phyloP scores from a whole-genome alignment of 2,888 invertebrate species.

The Germaria angustata region DNA sequence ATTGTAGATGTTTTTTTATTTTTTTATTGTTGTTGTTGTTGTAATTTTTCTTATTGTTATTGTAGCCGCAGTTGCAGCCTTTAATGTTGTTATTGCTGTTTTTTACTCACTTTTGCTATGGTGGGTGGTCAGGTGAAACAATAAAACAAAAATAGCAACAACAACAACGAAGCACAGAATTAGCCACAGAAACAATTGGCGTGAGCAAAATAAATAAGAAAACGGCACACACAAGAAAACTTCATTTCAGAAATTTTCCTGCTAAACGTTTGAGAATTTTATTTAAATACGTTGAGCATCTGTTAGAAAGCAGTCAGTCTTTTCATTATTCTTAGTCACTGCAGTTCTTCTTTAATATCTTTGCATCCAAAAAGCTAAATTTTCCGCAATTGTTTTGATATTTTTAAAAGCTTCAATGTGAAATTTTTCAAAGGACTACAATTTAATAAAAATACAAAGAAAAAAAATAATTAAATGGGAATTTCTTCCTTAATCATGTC shows the following conservation, averaged over 20 bases:
- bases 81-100: slow-evolving; percentile 50
- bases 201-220: slow-evolving; percentile 44
- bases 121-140: slow-evolving; percentile 80
- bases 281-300: slow-evolving; percentile 77
- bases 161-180: not conserved
- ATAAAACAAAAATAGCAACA: slow-evolving; percentile 56
- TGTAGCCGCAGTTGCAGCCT: not conserved
- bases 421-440: slow-evolving; percentile 11
- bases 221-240: slow-evolving; percentile 61
- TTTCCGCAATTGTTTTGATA: no score
- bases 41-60: slow-evolving; percentile 25
- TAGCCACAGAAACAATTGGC: slow-evolving; percentile 68
- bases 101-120: slow-evolving; percentile 64
- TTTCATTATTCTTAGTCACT: slow-evolving; percentile 75
- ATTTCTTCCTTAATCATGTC: slow-evolving; percentile 24
- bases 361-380: not conserved
- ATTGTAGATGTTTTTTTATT: slow-evolving; percentile 57
- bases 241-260: slow-evolving; percentile 68
- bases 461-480: not conserved
- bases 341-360: slow-evolving; percentile 64
- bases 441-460: not conserved
- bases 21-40: slow-evolving; percentile 20
- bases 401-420: slow-evolving; percentile 17
- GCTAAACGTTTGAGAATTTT: slow-evolving; percentile 74
- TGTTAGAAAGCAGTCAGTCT: slow-evolving; percentile 76